Conservation (phyloP, 2,797 vertebrate genomes). For the Anguilla anguilla region DNA sequence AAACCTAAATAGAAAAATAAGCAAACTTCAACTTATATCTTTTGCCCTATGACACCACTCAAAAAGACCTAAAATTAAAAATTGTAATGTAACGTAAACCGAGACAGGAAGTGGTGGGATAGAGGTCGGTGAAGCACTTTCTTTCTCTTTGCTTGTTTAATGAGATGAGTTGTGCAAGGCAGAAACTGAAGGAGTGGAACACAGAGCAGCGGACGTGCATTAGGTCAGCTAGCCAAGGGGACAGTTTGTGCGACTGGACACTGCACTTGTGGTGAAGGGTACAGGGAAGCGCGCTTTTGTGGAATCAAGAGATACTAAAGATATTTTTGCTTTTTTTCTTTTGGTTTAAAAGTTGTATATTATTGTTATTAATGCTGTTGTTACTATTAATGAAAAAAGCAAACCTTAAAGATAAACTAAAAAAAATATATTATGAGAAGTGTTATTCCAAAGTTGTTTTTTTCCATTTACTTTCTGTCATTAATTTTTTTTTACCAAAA, state of each 20-base stretch:
- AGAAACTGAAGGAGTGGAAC: background rate
- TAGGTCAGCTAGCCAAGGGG: background rate
- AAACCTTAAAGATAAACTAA: constrained; percentile 73
- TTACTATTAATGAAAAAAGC: constrained; percentile 63
- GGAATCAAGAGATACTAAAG: constrained; percentile 73
- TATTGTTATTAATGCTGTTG: constrained; percentile 55
- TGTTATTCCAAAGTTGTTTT: constrained; percentile 83
- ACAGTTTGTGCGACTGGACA: constrained; percentile 6
- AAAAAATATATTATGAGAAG: constrained; percentile 79
- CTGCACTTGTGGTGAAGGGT: constrained; percentile 53
- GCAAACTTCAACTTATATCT: constrained; percentile 2
- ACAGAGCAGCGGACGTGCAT: constrained; percentile 8
- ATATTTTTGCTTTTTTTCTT: constrained; percentile 64
- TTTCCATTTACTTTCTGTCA: constrained; percentile 75
- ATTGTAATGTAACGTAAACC: background rate
- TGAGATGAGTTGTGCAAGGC: constrained; percentile 23
- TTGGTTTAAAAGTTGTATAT: constrained; percentile 76
- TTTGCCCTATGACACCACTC: background rate
- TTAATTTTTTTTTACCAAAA: constrained; percentile 77
- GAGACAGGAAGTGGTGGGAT: background rate
- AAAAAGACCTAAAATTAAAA: background rate
- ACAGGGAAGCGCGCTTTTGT: constrained; percentile 71
- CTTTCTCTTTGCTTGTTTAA: constrained; percentile 21
- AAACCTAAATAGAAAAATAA: background rate
- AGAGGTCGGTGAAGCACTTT: background rate